Base-by-base conservation (phyloP, 2,113 vertebrate genomes). In the Penelope pileata region DNA sequence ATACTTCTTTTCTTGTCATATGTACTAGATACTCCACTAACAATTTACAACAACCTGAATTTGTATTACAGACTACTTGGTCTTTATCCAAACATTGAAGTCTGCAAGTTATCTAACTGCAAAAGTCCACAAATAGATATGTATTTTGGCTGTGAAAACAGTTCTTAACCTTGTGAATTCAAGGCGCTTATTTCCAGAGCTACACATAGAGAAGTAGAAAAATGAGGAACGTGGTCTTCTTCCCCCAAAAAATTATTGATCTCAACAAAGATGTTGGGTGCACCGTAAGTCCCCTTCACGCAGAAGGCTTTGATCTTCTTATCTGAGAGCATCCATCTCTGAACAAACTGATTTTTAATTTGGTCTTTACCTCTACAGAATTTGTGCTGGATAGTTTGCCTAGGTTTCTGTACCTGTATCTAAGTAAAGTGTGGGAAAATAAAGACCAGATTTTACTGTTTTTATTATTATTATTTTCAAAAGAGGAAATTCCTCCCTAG, bases 101-200 rank as follows among this genome's bases (percentile, higher is more conserved):
- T 7, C 60, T 81, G 60, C 63, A 70, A 91, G 90, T 85, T 92
- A 90, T 93, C 85, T 91, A 60, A 74, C 78, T 3, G 14, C 70
- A 58, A n/a, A 95, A 94, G 90, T 66, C 29, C 0, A 47, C 29
- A 29, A 5, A 74, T 75, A 90, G 92, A 91, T 80, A 83, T 29
- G 54, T 73, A 91, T 96, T 96, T 94, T 69, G 75, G 29, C 82
- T 85, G 90, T 85, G 85, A 91, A 94, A 94, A 90, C 74, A 87
- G 82, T 76, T 90, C 87, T 82, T 96, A 79, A 94, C 85, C 85
- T 94, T 94, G 59, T 94, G 86, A 85, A 93, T 88, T 66, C 48
- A 88, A 94, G 92, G 79, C 51, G 69, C 75, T 94, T 30, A 36
- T 93, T 91, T 85, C 85, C 67, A 90, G 78, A 80, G 50, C 36